phyloP scores from a whole-genome alignment of 2,113 vertebrate species.

The Nerophis ophidion region DNA sequence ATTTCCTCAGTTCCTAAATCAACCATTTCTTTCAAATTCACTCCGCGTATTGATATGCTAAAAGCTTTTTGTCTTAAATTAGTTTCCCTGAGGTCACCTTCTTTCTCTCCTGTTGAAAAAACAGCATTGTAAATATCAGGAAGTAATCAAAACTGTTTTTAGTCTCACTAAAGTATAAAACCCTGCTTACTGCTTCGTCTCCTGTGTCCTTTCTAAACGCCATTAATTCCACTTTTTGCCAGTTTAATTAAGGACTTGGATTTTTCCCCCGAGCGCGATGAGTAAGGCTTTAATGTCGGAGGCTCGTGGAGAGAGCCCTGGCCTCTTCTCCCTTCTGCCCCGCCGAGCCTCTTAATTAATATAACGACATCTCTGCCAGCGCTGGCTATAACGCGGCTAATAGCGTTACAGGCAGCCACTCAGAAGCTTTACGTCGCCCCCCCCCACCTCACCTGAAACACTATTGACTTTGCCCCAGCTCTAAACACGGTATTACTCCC shows the following conservation, averaged over 20 bases:
- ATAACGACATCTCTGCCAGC: conserved; percentile 59
- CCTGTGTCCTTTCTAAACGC: conserved; percentile 75
- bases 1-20: no score
- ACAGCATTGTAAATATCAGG: no score
- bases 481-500: conserved; percentile 61
- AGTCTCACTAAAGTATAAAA: conserved; percentile 88
- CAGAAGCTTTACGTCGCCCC: conserved; percentile 49
- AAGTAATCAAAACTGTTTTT: no score
- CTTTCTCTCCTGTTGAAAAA: no score
- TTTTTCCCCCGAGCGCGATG: conserved; percentile 16
- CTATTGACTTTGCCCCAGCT: conserved; percentile 55
- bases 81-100: no score
- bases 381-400: conserved; percentile 55
- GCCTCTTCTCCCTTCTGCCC: conserved; percentile 41
- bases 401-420: conserved; percentile 59
- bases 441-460: conserved; percentile 51
- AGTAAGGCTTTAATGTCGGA: conserved; percentile 39
- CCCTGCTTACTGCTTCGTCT: conserved; percentile 70
- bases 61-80: no score
- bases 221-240: conserved; percentile 76
- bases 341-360: conserved; percentile 62
- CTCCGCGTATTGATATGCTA: no score
- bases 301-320: conserved; percentile 33
- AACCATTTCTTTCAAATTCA: no score
- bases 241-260: conserved; percentile 82